A percentile compares a stretch with the other conserved stretches of the same genome.
Evolutionary conservation across 1,140 invertebrate species (phyloP).

Genomic region (Drosophila ananassae): DNA sequence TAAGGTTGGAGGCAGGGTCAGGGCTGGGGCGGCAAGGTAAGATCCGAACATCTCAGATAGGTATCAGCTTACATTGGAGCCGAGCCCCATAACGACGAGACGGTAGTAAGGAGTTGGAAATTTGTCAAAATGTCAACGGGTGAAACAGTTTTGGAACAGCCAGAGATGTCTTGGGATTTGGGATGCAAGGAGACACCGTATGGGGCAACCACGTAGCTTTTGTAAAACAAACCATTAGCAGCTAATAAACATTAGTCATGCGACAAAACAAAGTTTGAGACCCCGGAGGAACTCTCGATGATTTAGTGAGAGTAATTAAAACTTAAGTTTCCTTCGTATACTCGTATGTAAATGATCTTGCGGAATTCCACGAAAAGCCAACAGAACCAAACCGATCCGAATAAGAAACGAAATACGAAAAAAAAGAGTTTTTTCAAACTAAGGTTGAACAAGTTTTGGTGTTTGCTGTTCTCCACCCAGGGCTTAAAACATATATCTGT

Average conservation of each 20-base stretch:
- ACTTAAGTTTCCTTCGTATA: constrained; percentile 67
- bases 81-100: constrained; percentile 22
- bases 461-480: constrained; percentile 5
- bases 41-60: constrained; percentile 70
- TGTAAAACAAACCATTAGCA: constrained; percentile 84
- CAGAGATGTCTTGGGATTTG: constrained; percentile 21
- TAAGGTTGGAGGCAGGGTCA: constrained; percentile 4
- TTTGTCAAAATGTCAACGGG: constrained; percentile 84
- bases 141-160: constrained; percentile 72
- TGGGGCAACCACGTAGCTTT: constrained; percentile 69
- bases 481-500: constrained; percentile 20
- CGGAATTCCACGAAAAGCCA: constrained; percentile 74
- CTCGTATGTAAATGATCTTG: constrained; percentile 71
- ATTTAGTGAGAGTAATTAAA: constrained; percentile 83
- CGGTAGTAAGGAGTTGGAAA: constrained; percentile 72
- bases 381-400: constrained; percentile 24
- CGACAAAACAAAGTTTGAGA: constrained; percentile 50
- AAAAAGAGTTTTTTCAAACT: constrained; percentile 49
- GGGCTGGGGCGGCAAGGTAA: constrained; percentile 23
- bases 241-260: constrained; percentile 84
- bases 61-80: constrained; percentile 77
- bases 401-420: constrained; percentile 25
- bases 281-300: constrained; percentile 54
- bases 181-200: constrained; percentile 10
- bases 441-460: constrained; percentile 67